Percentiles rank a stretch among this genome's conserved stretches.
These are phyloP conservation scores for Formica selysi DNA, from an alignment of 1,140 invertebrate genomes.

Conservation along the genomic window DNA sequence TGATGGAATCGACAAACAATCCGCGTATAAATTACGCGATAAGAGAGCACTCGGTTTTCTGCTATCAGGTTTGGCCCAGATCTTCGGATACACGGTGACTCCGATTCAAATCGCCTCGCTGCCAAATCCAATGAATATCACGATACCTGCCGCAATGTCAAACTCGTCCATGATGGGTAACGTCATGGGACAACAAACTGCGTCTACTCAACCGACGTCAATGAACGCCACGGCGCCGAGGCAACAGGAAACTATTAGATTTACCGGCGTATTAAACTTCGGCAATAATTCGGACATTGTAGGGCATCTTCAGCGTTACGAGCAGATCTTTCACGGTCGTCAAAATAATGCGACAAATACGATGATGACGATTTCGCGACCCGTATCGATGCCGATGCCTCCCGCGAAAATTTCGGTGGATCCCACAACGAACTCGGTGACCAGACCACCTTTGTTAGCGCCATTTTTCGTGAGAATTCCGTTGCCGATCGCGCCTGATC, in stretches of 20 bases:
- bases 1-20: conserved; percentile 21
- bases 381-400: conserved; percentile 1
- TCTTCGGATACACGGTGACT: conserved; percentile 80
- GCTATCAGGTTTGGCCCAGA: conserved; percentile 81
- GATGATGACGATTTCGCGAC: conserved; percentile 32
- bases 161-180: neutral
- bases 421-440: neutral
- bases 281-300: conserved; percentile 81
- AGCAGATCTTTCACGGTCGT: conserved; percentile 80
- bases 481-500: conserved; percentile 70
- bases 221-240: conserved; percentile 51
- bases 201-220: conserved; percentile 4
- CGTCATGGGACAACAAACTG: neutral
- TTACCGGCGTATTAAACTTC: conserved; percentile 84
- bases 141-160: conserved; percentile 25
- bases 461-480: conserved; percentile 74
- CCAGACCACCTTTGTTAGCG: conserved; percentile 34
- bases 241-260: conserved; percentile 79
- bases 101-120: conserved; percentile 80
- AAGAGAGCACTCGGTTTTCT: conserved; percentile 83
- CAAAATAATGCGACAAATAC: conserved; percentile 3
- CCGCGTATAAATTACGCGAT: conserved; percentile 73
- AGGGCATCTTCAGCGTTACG: conserved; percentile 82
- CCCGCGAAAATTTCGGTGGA: conserved; percentile 3
- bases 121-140: conserved; percentile 71